These are phyloP conservation scores for Geophilus truncorum DNA, from an alignment of 2,888 invertebrate genomes.

Conservation along the genomic window DNA sequence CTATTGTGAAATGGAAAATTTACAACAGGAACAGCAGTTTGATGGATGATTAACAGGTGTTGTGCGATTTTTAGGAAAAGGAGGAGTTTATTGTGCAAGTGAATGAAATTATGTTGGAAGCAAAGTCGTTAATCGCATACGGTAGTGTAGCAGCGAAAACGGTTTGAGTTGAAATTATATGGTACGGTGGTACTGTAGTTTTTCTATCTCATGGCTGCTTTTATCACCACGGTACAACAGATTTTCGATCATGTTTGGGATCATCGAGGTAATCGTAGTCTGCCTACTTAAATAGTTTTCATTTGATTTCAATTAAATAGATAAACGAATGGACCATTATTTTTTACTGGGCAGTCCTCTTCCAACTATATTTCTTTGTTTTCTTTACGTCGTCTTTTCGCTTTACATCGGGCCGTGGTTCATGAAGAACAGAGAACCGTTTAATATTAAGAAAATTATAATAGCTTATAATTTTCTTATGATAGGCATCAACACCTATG, in stretches of 20 bases:
- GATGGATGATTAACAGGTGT: neutral
- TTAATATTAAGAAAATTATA: neutral
- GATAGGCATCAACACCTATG: conserved; percentile 82
- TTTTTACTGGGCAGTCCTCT: neutral
- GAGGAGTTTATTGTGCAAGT: too few relatives aligned
- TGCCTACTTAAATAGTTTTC: neutral
- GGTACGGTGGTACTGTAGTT: too few relatives aligned
- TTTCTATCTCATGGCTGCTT: too few relatives aligned
- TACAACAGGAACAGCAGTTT: neutral
- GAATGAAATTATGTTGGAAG: too few relatives aligned
- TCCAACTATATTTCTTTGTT: neutral
- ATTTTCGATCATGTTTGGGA: neutral
- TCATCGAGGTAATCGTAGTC: neutral
- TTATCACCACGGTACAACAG: neutral
- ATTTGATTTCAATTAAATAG: neutral
- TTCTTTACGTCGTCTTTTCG: neutral
- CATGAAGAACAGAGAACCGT: neutral
- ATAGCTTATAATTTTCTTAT: conserved; percentile 58
- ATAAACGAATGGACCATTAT: neutral
- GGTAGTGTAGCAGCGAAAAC: too few relatives aligned
- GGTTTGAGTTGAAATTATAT: too few relatives aligned
- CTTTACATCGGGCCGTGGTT: neutral
- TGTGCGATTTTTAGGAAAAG: too few relatives aligned
- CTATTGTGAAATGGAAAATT: too few relatives aligned
- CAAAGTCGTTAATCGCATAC: too few relatives aligned